Base-by-base conservation (phyloP, 2,113 vertebrate species). In the Brachyistius frenatus region DNA sequence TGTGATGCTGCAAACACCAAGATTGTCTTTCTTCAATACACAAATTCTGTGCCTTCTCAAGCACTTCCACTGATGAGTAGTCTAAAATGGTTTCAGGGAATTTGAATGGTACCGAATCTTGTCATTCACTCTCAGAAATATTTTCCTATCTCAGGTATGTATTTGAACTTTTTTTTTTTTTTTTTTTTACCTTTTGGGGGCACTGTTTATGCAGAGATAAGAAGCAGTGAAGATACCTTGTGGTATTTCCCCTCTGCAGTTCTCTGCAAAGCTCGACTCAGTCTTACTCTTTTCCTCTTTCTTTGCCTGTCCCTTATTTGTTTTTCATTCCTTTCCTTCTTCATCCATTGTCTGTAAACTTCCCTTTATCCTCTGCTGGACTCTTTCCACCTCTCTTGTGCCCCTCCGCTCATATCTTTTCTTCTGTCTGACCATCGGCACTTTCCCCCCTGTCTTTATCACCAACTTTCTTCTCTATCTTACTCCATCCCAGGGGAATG, bases 401-500 rank as follows among this genome's bases (percentile, higher is more conserved):
- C n/a, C 41, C 5, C 44, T 57, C 56, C 36, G 47, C 8, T 39
- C 30, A 53, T 72, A 63, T 68, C 58, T 47, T 46, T 2, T 39
- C 41, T 49, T 60, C 56, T 37, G 15, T 74, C 23, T 82, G 31
- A 23, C 32, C 55, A 37, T 69, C 57, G 13, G 64, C 46, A 33
- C 6, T 49, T 65, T 69, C 35, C 63, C 35, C n/a, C 50, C 63
- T 71, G 15, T 49, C 37, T 52, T 66, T 85, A 76, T 79, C 14
- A 0, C 50, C 64, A 44, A 79, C 76, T 72, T 66, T 64, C 14
- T 80, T 49, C 11, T 71, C 36, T 53, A 33, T 41, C 70, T 50
- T 41, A 52, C 55, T 60, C 71, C 32, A 73, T 78, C 41, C 15
- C 78, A 99, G 98, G 98, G 98, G n/a, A 99, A 98, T 88, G 94